phyloP scores from a whole-genome alignment of 1,140 invertebrate species.

The Drosophila biarmipes region DNA sequence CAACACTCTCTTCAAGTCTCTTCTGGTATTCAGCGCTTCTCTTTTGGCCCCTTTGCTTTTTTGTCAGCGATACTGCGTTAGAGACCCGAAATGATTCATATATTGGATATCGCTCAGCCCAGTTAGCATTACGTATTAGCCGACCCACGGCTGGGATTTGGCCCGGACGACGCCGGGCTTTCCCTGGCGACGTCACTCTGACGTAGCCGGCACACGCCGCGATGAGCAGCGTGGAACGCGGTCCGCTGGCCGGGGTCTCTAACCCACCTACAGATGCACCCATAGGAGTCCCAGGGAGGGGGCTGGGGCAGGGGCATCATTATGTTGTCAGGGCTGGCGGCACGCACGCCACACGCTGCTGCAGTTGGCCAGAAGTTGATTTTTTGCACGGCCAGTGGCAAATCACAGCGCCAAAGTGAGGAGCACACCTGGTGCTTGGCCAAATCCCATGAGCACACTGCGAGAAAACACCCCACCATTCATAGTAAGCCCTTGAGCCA shows the following conservation, averaged over 20 bases:
- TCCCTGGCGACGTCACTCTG: slow-evolving; percentile 9
- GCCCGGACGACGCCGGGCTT: slow-evolving; percentile 16
- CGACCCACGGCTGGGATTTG: slow-evolving; percentile 10
- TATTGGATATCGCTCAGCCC: slow-evolving; percentile 11
- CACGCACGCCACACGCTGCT: slow-evolving; percentile 49
- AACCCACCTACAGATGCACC: slow-evolving; percentile 2
- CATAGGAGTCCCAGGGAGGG: slow-evolving; percentile 6
- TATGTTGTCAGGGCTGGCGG: slow-evolving; percentile 51
- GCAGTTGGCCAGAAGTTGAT: slow-evolving; percentile 26
- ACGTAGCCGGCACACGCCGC: slow-evolving; percentile 30
- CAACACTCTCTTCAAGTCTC: not conserved
- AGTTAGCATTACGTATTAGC: slow-evolving; percentile 2
- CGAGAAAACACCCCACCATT: not conserved
- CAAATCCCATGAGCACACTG: slow-evolving; percentile 18
- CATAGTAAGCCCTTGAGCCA: too few species aligned
- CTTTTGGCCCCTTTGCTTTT: slow-evolving; percentile 3
- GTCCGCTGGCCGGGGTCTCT: not conserved
- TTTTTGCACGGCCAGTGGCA: slow-evolving; percentile 41
- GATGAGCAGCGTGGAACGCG: slow-evolving; percentile 50
- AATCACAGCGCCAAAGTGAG: slow-evolving; percentile 39
- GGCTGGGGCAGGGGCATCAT: slow-evolving; percentile 16
- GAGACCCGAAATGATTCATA: slow-evolving; percentile 30
- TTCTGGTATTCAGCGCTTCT: not conserved
- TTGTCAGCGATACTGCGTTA: slow-evolving; percentile 7
- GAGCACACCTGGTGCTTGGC: slow-evolving; percentile 28